These are phyloP conservation scores for Mallotus villosus DNA, from an alignment of 2,797 vertebrate species.

Conservation along the genomic window DNA sequence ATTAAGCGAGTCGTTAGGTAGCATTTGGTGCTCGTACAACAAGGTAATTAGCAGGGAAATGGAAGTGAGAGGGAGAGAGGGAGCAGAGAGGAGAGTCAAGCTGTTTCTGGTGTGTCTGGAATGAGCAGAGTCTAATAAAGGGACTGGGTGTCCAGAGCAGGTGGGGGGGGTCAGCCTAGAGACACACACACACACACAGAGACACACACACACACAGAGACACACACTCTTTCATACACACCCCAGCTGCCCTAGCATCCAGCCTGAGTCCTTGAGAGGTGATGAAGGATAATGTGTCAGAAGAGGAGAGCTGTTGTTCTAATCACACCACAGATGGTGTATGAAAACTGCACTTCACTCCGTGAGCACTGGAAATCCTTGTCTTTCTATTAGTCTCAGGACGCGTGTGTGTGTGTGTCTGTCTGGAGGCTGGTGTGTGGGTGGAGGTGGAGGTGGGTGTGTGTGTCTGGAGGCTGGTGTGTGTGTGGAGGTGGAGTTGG, in stretches of 20 bases:
- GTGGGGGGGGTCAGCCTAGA: constrained; percentile 64
- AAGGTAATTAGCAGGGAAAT: constrained; percentile 74
- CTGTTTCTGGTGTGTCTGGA: constrained; percentile 67
- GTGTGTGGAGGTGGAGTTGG: constrained; percentile 9
- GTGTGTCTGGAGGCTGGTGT: constrained; percentile 11
- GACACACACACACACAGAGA: background rate
- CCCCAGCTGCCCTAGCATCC: constrained; percentile 51
- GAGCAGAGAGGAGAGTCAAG: constrained; percentile 55
- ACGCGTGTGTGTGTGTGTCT: constrained; percentile 28
- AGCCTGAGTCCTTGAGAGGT: constrained; percentile 65
- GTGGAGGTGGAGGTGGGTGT: constrained; percentile 19
- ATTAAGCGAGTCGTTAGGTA: constrained; percentile 75
- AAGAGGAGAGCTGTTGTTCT: constrained; percentile 44
- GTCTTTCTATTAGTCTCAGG: constrained; percentile 24
- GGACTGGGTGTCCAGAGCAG: constrained; percentile 58
- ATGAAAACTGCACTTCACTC: constrained; percentile 8
- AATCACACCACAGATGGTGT: constrained; percentile 45
- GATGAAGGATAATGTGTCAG: constrained; percentile 69
- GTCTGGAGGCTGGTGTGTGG: constrained; percentile 11
- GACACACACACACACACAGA: constrained; percentile 47
- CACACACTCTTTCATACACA: constrained; percentile 29
- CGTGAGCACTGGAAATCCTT: background rate
- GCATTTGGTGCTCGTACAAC: constrained; percentile 71
- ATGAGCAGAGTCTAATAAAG: constrained; percentile 64
- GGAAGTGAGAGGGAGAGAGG: constrained; percentile 50